Base-by-base conservation (phyloP, 2,888 invertebrate species). In the Ennomos fuscantarius region DNA sequence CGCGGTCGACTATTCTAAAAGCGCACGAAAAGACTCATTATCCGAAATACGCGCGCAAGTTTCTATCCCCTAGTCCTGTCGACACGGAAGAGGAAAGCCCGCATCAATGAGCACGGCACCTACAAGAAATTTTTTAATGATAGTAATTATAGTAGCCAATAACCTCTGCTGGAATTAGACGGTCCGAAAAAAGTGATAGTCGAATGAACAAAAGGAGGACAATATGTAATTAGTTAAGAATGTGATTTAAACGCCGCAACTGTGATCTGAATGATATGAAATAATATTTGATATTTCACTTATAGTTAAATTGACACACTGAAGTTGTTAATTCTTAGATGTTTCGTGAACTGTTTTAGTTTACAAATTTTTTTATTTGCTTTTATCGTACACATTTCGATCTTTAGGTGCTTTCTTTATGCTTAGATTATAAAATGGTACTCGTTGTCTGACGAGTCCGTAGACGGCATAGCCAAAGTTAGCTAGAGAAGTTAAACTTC, bases 11-110 rank as follows among this genome's bases (percentile, higher is more conserved):
- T 66, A 97, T 97, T 85, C 91, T 97, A 72, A 97, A 97, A 89
- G 97, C 97, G 73, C 97, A 97, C 87, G 97, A 97, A 89, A 97
- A 97, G 92, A 97, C 97, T 65, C 97, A 97, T 87, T 97, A 96
- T 89, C 97, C 97, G 69, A 97, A 97, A 92, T 97, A 97, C 86
- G 96, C 97, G 82, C 95, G 97, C 76, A 97, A 97, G 93, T 97
- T 96, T 93, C 93, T 97, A 73, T 97, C 97, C 76, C 97, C 97
- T 69, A 96, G 96, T 85, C 96, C 96, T 69, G 95, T 96, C 74
- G 96, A 97, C 84, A 96, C 96, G 60, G 95, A 96, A 85, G 96
- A 96, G 86, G 96, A 96, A 83, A 94, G 95, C 82, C 96, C 95
- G 75, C 96, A 96, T 90, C 95, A 95, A 87, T 92, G 91, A 91